Conservation (phyloP, 2,888 invertebrate species). For the Tinea pellionella region DNA sequence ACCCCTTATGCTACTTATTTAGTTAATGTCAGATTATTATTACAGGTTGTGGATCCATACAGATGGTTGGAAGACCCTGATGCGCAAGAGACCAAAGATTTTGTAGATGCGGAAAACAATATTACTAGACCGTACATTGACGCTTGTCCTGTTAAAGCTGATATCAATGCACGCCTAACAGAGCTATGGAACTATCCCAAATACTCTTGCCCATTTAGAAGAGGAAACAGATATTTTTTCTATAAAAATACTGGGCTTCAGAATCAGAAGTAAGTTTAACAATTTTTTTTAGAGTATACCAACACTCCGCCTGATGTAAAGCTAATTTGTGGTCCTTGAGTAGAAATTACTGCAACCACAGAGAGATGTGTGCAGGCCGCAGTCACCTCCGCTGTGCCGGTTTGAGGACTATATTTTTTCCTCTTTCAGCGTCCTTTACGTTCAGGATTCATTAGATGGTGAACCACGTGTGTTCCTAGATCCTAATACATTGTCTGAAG, state of each 20-base stretch:
- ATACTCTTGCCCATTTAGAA: slow-evolving; percentile 85
- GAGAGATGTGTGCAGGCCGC: too few relatives aligned
- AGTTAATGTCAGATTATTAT: neutral
- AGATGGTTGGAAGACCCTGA: slow-evolving; percentile 98
- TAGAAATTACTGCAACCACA: too few relatives aligned
- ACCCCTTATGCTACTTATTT: too few relatives aligned
- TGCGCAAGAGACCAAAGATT: slow-evolving; percentile 88
- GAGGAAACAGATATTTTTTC: slow-evolving; percentile 90
- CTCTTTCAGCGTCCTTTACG: slow-evolving; percentile 84
- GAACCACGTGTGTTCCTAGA: slow-evolving; percentile 92
- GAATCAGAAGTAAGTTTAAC: slow-evolving; percentile 84
- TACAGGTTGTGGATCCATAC: slow-evolving; percentile 88
- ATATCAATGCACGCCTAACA: slow-evolving; percentile 83
- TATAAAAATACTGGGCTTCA: slow-evolving; percentile 95
- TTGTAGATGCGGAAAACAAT: slow-evolving; percentile 90
- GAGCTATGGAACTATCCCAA: slow-evolving; percentile 98
- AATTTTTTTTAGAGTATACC: neutral
- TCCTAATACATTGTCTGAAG: slow-evolving; percentile 90
- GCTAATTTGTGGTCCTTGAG: too few relatives aligned
- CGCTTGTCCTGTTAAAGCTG: slow-evolving; percentile 77
- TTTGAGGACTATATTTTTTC: too few relatives aligned
- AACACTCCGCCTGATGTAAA: too few relatives aligned
- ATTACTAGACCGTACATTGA: slow-evolving; percentile 88
- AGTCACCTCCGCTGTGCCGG: too few relatives aligned
- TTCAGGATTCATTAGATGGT: slow-evolving; percentile 81